phyloP scores from a whole-genome alignment of 2,888 invertebrate species.

The Drosophila imparisetae region DNA sequence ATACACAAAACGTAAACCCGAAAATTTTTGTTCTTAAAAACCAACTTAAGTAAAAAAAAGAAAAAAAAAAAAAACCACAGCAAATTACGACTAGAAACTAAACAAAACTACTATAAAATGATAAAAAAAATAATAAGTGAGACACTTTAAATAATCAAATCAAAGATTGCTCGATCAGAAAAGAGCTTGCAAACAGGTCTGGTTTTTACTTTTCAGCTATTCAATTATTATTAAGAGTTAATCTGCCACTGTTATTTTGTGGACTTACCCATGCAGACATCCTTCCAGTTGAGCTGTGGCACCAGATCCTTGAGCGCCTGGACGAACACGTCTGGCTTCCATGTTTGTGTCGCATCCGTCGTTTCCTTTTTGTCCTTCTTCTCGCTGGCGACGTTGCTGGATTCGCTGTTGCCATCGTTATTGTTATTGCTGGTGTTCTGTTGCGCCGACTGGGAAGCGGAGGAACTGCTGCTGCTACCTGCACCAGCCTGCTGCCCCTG shows the following conservation, averaged over 20 bases:
- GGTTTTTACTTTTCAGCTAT: not conserved
- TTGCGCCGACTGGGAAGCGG: slow-evolving; percentile 54
- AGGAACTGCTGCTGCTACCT: slow-evolving; percentile 26
- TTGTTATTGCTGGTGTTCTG: slow-evolving; percentile 57
- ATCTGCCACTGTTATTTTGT: not conserved
- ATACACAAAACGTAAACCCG: not conserved
- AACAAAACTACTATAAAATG: not conserved
- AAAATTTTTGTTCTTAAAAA: slow-evolving; percentile 2
- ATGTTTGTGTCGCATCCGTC: slow-evolving; percentile 87
- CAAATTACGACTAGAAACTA: not conserved
- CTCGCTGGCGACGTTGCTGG: slow-evolving; percentile 53
- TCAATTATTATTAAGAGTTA: not conserved
- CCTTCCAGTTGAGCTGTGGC: slow-evolving; percentile 95
- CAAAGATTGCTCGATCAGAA: slow-evolving; percentile 2
- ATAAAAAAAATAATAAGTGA: not conserved
- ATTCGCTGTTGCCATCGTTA: slow-evolving; percentile 68
- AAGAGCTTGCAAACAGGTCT: not conserved
- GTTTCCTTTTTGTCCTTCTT: slow-evolving; percentile 84
- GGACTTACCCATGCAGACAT: slow-evolving; percentile 91
- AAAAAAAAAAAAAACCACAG: not conserved
- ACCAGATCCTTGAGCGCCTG: slow-evolving; percentile 95
- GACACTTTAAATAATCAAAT: not conserved
- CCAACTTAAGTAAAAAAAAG: not conserved
- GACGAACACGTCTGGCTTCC: slow-evolving; percentile 97
- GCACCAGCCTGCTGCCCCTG: slow-evolving; percentile 70